Percentiles rank a stretch among this genome's conserved stretches.
Evolutionary conservation across 2,113 vertebrate species (phyloP).

Genomic region (Hystrix cristata): DNA sequence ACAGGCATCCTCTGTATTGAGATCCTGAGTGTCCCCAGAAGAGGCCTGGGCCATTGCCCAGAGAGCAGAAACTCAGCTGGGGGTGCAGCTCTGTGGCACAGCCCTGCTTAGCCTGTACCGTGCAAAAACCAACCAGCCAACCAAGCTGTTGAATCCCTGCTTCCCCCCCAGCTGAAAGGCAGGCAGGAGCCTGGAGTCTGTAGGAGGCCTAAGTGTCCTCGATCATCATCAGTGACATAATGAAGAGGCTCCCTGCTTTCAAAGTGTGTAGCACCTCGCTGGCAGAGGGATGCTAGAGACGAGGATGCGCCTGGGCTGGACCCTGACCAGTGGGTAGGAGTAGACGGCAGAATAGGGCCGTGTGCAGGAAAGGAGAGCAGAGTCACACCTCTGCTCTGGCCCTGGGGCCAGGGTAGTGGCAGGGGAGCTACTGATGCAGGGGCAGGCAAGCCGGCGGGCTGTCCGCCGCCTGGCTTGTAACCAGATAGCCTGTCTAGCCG

Average conservation of each 20-base stretch:
- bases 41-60: not conserved
- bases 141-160: not conserved
- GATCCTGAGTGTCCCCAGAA: not conserved
- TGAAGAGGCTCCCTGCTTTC: not conserved
- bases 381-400: not conserved
- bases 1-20: accelerated
- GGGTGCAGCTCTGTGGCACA: not conserved
- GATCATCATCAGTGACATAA: not conserved
- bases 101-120: not conserved
- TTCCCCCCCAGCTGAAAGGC: not conserved
- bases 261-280: not conserved
- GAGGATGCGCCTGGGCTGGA: not conserved
- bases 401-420: not conserved
- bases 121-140: not conserved
- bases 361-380: not conserved
- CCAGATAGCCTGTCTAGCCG: not conserved
- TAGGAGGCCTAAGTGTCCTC: not conserved
- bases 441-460: constrained; percentile 27
- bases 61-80: not conserved
- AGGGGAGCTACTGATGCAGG: not conserved
- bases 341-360: not conserved
- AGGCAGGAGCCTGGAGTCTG: not conserved
- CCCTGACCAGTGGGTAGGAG: not conserved
- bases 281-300: not conserved
- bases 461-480: constrained; percentile 54